Conservation (phyloP, 2,888 invertebrate species). For the Frankliniella fusca region DNA sequence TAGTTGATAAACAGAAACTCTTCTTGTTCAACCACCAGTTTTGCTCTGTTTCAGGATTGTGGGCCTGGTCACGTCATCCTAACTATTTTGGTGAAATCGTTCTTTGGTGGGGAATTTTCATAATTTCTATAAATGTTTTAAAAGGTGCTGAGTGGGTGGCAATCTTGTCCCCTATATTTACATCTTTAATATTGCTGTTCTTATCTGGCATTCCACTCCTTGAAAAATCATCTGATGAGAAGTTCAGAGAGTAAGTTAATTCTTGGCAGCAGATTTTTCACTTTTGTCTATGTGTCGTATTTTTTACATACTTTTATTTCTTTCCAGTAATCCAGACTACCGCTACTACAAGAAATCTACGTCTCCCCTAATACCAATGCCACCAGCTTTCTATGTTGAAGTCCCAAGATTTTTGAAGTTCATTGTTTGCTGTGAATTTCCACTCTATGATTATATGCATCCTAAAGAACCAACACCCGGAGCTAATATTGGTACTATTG, state of each 20-base stretch:
- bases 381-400: constrained; percentile 80
- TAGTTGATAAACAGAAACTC: not conserved
- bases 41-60: constrained; percentile 56
- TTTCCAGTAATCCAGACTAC: constrained; percentile 71
- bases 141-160: constrained; percentile 82
- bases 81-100: constrained; percentile 93
- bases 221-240: constrained; percentile 82
- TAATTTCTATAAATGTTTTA: constrained; percentile 80
- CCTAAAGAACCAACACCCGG: constrained; percentile 49
- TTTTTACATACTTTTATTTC: constrained; percentile 30
- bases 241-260: constrained; percentile 73
- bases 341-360: constrained; percentile 82
- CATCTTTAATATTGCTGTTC: constrained; percentile 79
- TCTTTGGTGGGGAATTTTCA: constrained; percentile 91
- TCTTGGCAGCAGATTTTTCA: not conserved
- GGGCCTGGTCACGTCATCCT: constrained; percentile 86
- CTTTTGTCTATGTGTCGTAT: constrained; percentile 27
- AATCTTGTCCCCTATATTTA: constrained; percentile 81
- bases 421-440: constrained; percentile 82
- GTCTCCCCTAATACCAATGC: constrained; percentile 83
- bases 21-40: not conserved
- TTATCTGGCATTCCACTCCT: constrained; percentile 85
- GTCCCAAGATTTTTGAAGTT: constrained; percentile 79
- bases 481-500: not conserved
- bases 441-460: constrained; percentile 74